Evolutionary conservation across 2,888 invertebrate species (phyloP), one percentile per base, ranked within the genome.

Genomic region (Sipunculus nudus): DNA sequence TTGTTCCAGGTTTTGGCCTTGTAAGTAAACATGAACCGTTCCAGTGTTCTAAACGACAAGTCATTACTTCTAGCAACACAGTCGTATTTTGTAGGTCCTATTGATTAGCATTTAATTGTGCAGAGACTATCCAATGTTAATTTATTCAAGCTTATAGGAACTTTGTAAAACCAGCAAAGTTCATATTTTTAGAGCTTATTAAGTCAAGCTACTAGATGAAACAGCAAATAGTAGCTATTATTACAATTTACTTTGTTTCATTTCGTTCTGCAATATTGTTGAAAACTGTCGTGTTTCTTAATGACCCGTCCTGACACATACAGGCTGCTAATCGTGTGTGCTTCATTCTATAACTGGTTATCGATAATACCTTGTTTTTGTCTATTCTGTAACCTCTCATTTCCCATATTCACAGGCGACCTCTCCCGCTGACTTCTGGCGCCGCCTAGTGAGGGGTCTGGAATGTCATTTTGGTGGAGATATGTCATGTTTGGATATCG

Each of bases 1-100:
- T 75, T 43, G 68, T 75, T 21, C 75, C 75, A 4, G 68, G 67
- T 25, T 74, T 74, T 50, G 75, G 75, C 31, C 70, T 67, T 67
- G 75, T 75, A 65, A 35, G 68, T 62, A 54, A 45, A 35, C 13
- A 8, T 13, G 35, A 8, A 13, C 13, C 8, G 8, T 13, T 8
- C 8, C 13, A 13, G 16, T 35, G 35, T 35, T 13, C 13, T 13
- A 13, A 35, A 8, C 35, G 35, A 35, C 10, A 35, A 35, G 8
- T 13, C 13, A 16, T 8, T 13, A 35, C 8, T 8, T 13, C 13
- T 35, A 13, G 35, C 13, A 35, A 16, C 10, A 35, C 35, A 35
- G 8, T 8, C 35, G 35, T 35, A 35, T 35, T 35, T 13, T 35
- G 16, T 13, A 13, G 8, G 35, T 35, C 10, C 8, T 13, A 35